Percentiles rank a stretch among this genome's conserved stretches.
phyloP scores from a whole-genome alignment of 2,797 vertebrate genomes.

The Taeniopygia guttata region DNA sequence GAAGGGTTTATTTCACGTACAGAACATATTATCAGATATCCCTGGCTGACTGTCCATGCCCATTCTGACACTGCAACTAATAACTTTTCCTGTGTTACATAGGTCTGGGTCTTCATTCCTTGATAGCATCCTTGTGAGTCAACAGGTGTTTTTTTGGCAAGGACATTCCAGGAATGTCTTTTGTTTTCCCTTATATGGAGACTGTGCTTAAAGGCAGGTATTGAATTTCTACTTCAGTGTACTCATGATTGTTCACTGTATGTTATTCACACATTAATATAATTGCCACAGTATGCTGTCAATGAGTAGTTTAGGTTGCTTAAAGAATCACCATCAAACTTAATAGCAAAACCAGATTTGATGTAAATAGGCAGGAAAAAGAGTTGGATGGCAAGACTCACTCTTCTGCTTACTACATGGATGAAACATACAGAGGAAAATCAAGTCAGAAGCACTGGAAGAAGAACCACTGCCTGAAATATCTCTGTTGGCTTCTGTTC shows the following conservation, averaged over 20 bases:
- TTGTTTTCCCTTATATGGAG: background rate
- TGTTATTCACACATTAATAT: background rate
- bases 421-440: background rate
- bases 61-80: background rate
- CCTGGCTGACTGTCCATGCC: background rate
- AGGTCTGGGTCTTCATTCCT: background rate
- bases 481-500: background rate
- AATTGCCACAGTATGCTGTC: background rate
- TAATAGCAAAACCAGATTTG: background rate
- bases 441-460: background rate
- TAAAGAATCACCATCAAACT: background rate
- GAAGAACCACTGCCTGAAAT: background rate
- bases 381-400: background rate
- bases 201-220: background rate
- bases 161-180: background rate
- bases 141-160: rapidly evolving
- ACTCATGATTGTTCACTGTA: background rate
- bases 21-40: background rate
- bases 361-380: background rate
- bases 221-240: background rate
- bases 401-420: background rate
- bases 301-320: background rate
- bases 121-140: background rate
- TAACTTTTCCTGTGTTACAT: background rate
- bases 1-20: background rate